phyloP scores from a whole-genome alignment of 2,797 vertebrate species.

The Hippoglossus hippoglossus region DNA sequence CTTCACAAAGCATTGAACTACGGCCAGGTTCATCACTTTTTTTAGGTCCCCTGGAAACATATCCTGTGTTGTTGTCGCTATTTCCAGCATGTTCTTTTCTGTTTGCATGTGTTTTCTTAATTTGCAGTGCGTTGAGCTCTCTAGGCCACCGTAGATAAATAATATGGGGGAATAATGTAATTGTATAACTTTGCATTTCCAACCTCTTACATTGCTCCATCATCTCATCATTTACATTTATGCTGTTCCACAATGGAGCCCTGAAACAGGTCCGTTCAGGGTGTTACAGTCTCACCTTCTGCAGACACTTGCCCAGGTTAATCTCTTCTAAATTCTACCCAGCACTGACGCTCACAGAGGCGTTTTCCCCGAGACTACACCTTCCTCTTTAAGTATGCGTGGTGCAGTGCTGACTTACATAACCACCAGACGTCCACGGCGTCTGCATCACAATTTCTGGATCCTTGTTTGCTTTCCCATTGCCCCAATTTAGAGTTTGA shows the following conservation, averaged over 20 bases:
- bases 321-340: conserved; percentile 5
- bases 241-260: neutral
- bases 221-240: neutral
- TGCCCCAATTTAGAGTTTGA: conserved; percentile 20
- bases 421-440: conserved; percentile 30
- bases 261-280: neutral
- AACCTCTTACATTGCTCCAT: too few relatives aligned
- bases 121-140: too few relatives aligned
- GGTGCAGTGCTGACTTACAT: conserved; percentile 43
- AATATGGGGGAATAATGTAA: neutral
- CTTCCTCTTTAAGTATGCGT: conserved; percentile 26
- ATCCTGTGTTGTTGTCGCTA: too few relatives aligned
- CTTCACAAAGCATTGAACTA: too few relatives aligned
- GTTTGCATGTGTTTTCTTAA: too few relatives aligned
- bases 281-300: conserved; percentile 16
- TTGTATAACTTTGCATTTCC: neutral
- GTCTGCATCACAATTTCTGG: conserved; percentile 15
- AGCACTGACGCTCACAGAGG: neutral
- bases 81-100: too few relatives aligned
- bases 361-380: conserved; percentile 1
- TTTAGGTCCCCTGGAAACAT: too few relatives aligned
- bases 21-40: too few relatives aligned
- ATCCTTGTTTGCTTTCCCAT: neutral
- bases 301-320: neutral
- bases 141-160: neutral